Evolutionary conservation across 2,888 invertebrate genomes (phyloP).

Genomic region (Harpagoxenus sublaevis): DNA sequence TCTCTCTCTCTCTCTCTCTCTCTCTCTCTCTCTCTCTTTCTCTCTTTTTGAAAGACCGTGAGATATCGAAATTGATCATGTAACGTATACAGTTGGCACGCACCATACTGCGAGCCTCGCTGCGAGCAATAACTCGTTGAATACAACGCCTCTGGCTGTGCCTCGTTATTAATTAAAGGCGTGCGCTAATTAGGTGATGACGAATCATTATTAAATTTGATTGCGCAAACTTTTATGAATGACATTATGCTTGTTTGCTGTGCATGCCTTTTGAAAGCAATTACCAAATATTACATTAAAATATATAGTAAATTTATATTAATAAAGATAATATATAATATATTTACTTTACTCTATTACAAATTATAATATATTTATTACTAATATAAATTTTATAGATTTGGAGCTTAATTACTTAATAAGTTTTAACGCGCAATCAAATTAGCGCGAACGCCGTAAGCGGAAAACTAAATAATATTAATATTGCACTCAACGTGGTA

Average conservation of each 20-base stretch:
- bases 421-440: conserved; percentile 11
- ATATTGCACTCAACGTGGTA: background rate
- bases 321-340: background rate
- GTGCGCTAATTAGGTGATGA: conserved; percentile 9
- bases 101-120: background rate
- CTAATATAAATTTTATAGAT: background rate
- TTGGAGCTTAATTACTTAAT: background rate
- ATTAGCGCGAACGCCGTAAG: background rate
- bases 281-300: background rate
- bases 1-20: background rate
- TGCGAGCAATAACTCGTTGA: background rate
- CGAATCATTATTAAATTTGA: background rate
- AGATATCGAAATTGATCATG: conserved; percentile 22
- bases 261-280: background rate
- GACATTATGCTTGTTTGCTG: background rate
- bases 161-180: conserved; percentile 20
- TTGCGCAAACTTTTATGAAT: background rate
- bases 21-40: conserved; percentile 7
- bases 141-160: background rate
- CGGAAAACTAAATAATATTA: conserved; percentile 20
- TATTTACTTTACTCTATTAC: background rate
- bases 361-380: background rate
- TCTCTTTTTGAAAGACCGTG: background rate
- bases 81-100: conserved; percentile 3
- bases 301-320: background rate